Evolutionary conservation across 1,140 invertebrate genomes (phyloP).

Genomic region (Chrysopa pallens): DNA sequence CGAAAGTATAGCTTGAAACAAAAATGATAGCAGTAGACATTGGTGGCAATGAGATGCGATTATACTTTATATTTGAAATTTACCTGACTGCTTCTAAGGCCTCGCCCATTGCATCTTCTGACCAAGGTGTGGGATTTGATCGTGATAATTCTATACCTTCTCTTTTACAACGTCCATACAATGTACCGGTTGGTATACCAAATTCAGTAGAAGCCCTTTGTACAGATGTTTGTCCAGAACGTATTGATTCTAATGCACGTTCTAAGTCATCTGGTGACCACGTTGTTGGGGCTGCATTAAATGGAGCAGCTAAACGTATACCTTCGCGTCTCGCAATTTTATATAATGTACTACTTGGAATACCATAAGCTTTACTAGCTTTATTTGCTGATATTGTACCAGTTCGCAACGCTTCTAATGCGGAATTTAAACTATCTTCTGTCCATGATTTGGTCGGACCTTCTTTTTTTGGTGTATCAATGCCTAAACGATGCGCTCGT

Average conservation of each 20-base stretch:
- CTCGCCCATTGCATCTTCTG: constrained; percentile 75
- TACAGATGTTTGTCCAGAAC: constrained; percentile 64
- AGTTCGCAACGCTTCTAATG: constrained; percentile 58
- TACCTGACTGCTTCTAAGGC: constrained; percentile 73
- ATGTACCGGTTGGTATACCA: constrained; percentile 67
- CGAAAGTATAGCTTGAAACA: no score
- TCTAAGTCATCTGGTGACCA: constrained; percentile 71
- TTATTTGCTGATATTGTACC: constrained; percentile 77
- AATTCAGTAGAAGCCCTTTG: constrained; percentile 68
- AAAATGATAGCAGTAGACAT: no score
- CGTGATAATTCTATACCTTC: constrained; percentile 74
- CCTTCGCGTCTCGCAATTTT: constrained; percentile 78
- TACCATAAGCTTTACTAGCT: constrained; percentile 79
- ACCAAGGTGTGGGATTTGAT: constrained; percentile 75
- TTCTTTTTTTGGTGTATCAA: constrained; percentile 80
- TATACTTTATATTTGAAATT: constrained; percentile 4
- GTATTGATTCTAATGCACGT: constrained; percentile 63
- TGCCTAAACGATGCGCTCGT: constrained; percentile 63
- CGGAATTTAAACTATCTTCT: constrained; percentile 61
- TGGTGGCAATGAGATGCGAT: no score
- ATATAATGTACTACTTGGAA: constrained; percentile 75
- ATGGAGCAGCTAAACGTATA: constrained; percentile 68
- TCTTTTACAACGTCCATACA: constrained; percentile 72
- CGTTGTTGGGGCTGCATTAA: constrained; percentile 77
- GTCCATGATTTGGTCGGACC: constrained; percentile 74